Evolutionary conservation across 2,797 vertebrate genomes (phyloP).

Genomic region (Mus caroli): DNA sequence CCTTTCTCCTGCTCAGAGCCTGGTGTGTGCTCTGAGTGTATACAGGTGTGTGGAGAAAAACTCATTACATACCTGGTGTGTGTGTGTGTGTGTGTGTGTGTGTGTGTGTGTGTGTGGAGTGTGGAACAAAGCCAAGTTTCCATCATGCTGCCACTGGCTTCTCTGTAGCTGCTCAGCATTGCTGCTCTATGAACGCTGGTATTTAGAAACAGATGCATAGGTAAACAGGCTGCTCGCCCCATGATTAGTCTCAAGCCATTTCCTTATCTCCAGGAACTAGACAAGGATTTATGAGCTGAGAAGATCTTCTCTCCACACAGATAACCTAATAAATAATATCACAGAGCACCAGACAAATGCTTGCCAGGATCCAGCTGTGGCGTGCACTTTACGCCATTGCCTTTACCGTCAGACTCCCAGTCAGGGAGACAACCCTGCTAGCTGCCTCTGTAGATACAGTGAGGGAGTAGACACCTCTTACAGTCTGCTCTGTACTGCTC

Average conservation of each 20-base stretch:
- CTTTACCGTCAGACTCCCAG: constrained; percentile 35
- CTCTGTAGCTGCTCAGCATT: constrained; percentile 5
- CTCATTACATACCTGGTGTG: background rate
- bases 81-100: background rate
- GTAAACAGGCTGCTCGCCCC: constrained; percentile 68
- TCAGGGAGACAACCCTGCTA: background rate
- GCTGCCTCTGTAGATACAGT: background rate
- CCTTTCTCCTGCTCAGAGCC: background rate
- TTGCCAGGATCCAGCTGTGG: constrained; percentile 73
- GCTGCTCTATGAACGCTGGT: constrained; percentile 51
- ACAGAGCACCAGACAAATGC: constrained; percentile 30
- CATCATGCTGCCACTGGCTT: background rate
- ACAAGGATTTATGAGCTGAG: constrained; percentile 82
- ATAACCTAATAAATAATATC: constrained; percentile 81
- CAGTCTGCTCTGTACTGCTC: background rate
- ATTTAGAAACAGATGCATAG: constrained; percentile 41
- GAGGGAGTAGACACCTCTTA: background rate
- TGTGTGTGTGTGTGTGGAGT: background rate
- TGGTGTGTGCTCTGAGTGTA: background rate
- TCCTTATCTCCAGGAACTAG: constrained; percentile 80
- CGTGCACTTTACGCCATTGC: constrained; percentile 54
- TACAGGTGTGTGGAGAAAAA: background rate
- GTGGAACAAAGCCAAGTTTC: background rate
- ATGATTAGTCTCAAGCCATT: constrained; percentile 76
- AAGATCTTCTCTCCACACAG: constrained; percentile 80